These are phyloP conservation scores for Notodromas monacha DNA, from an alignment of 2,888 invertebrate species.

Conservation along the genomic window DNA sequence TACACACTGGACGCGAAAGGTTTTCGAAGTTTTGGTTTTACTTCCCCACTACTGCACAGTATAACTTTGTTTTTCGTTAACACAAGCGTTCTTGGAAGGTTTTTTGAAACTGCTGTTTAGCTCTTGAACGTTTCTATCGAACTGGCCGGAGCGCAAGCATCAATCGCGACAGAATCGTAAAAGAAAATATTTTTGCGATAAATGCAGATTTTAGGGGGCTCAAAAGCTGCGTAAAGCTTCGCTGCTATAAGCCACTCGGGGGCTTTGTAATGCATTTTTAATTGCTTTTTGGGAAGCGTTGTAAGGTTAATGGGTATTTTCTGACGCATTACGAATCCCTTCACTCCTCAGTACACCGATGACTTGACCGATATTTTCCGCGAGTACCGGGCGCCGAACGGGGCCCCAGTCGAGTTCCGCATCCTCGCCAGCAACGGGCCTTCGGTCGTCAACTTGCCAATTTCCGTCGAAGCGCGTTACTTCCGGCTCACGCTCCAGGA, in stretches of 20 bases:
- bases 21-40: no score
- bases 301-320: not conserved
- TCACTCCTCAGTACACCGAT: conserved; percentile 33
- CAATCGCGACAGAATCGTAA: no score
- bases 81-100: no score
- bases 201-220: not conserved
- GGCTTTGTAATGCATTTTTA: not conserved
- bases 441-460: conserved; percentile 59
- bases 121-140: no score
- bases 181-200: no score
- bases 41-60: no score
- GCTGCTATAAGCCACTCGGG: not conserved
- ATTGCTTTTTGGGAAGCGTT: conserved; percentile 1
- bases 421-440: conserved; percentile 48
- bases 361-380: conserved; percentile 57
- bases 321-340: no score
- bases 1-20: no score
- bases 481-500: conserved; percentile 55
- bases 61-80: no score
- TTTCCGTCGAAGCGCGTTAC: conserved; percentile 64
- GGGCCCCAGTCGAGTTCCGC: conserved; percentile 65
- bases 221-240: not conserved
- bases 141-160: no score
- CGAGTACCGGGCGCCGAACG: conserved; percentile 69
- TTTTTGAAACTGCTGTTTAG: no score